A percentile compares a stretch with the other conserved stretches of the same genome.
These are phyloP conservation scores for Chamaetylas fuelleborni DNA, from an alignment of 2,113 vertebrate species.

Conservation along the genomic window DNA sequence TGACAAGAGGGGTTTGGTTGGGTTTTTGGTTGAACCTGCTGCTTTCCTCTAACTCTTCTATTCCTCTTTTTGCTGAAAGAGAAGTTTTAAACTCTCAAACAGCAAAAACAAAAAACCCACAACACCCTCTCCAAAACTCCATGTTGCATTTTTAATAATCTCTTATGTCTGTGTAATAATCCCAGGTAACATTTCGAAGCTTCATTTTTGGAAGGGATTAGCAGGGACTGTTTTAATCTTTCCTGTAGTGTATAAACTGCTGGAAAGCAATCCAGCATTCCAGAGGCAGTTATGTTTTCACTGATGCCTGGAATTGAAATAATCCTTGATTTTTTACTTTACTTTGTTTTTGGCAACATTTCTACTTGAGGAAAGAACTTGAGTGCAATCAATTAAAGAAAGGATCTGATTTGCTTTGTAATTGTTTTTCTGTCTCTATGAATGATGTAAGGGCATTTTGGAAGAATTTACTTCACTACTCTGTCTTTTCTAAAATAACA, in stretches of 20 bases:
- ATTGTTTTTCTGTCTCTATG: constrained; percentile 69
- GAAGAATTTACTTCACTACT: constrained; percentile 59
- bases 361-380: constrained; percentile 34
- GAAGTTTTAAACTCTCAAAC: background rate
- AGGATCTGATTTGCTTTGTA: constrained; percentile 67
- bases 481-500: constrained; percentile 61
- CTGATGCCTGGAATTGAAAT: constrained; percentile 6
- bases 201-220: background rate
- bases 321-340: background rate
- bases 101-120: background rate
- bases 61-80: background rate
- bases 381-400: constrained; percentile 67
- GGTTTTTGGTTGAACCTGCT: background rate
- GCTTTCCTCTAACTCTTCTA: background rate
- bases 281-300: background rate
- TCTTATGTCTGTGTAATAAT: background rate
- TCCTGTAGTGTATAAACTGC: background rate
- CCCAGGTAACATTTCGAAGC: background rate
- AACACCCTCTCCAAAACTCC: background rate
- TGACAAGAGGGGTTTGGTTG: background rate
- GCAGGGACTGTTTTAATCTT: background rate
- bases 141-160: background rate
- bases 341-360: constrained; percentile 1
- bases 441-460: constrained; percentile 64
- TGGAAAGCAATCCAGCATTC: background rate